Conservation (phyloP, 2,113 vertebrate species). For the Ophthalmolycus amberensis region DNA sequence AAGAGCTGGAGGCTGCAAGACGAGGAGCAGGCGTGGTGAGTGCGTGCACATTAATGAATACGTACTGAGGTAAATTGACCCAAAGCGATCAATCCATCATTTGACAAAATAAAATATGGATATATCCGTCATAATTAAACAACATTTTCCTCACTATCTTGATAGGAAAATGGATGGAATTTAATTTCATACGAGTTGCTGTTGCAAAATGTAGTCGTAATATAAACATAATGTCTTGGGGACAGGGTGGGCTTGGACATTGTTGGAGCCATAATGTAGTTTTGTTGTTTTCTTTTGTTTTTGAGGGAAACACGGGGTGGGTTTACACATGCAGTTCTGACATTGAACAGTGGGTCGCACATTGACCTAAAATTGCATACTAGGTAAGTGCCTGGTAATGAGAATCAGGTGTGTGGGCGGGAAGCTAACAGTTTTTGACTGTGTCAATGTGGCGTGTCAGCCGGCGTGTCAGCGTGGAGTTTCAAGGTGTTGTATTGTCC, state of each 20-base stretch:
- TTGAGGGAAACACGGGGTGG: too few species aligned
- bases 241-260: background rate
- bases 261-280: too few species aligned
- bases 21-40: constrained; percentile 91
- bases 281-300: too few species aligned
- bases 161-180: background rate
- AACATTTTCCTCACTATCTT: background rate
- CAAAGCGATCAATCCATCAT: background rate
- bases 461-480: too few species aligned
- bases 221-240: background rate
- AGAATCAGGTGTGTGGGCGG: too few species aligned
- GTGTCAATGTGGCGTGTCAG: too few species aligned
- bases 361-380: too few species aligned
- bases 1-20: constrained; percentile 90
- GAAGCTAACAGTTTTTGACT: too few species aligned
- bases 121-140: background rate
- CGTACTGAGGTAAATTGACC: background rate
- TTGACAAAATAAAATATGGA: background rate
- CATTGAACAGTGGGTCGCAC: too few species aligned
- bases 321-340: too few species aligned
- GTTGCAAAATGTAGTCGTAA: background rate
- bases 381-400: too few species aligned
- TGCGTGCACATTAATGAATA: background rate
- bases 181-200: background rate
- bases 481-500: too few species aligned